These are phyloP conservation scores for Hyles vespertilio DNA, from an alignment of 1,140 invertebrate genomes.

Conservation along the genomic window DNA sequence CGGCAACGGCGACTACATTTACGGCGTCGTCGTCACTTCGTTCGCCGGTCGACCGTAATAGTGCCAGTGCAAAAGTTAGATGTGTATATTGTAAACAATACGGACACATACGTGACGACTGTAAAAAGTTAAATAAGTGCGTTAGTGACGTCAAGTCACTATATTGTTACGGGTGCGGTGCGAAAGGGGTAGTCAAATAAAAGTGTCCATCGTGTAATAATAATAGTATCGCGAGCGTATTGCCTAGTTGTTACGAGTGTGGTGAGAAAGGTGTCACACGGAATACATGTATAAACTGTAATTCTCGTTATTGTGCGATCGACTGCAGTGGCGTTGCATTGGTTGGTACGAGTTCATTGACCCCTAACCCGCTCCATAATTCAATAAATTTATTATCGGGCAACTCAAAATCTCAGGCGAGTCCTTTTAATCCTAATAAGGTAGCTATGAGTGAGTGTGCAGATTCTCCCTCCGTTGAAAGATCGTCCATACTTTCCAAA, in stretches of 20 bases:
- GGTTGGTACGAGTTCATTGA: too few relatives aligned
- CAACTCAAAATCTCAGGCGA: too few relatives aligned
- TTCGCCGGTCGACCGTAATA: too few relatives aligned
- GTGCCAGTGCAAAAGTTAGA: neutral
- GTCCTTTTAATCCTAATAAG: too few relatives aligned
- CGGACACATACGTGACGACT: conserved; percentile 4
- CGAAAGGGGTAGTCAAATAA: neutral
- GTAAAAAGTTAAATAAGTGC: conserved; percentile 2
- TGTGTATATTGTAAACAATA: conserved; percentile 15
- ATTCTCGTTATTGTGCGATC: neutral
- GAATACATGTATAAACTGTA: neutral
- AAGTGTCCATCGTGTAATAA: too few relatives aligned
- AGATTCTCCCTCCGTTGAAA: too few relatives aligned
- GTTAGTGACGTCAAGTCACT: neutral
- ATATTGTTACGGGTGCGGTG: conserved; percentile 12
- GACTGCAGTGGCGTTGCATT: neutral
- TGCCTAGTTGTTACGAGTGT: neutral
- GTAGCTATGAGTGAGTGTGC: too few relatives aligned
- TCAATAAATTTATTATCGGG: too few relatives aligned
- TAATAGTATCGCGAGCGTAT: neutral
- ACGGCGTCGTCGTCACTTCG: too few relatives aligned
- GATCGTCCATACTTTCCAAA: too few relatives aligned
- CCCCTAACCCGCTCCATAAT: too few relatives aligned
- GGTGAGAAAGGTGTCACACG: conserved; percentile 1
- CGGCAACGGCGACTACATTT: neutral